Conservation (phyloP, 2,113 vertebrate species). For the Tympanuchus pallidicinctus region DNA sequence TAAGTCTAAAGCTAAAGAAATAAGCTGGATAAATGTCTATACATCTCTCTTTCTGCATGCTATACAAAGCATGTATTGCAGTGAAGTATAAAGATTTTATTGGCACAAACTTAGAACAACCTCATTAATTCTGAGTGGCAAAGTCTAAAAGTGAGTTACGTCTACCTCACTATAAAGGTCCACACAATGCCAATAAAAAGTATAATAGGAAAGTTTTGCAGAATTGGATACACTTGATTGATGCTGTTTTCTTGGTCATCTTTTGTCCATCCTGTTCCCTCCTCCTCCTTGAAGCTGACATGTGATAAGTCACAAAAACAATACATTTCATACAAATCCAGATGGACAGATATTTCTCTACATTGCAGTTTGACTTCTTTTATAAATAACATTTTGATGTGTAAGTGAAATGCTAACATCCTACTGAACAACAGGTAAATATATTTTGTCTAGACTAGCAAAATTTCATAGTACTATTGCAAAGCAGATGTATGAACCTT, state of each 20-base stretch:
- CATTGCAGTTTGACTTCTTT: background rate
- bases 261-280: background rate
- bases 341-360: background rate
- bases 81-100: background rate
- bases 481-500: background rate
- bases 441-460: background rate
- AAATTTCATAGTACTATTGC: background rate
- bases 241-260: background rate
- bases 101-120: background rate
- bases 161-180: background rate
- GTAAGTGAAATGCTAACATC: background rate
- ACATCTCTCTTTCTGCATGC: background rate
- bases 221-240: background rate
- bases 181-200: background rate
- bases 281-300: background rate
- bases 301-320: background rate
- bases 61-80: background rate
- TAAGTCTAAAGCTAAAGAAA: constrained; percentile 36
- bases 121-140: background rate
- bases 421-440: background rate
- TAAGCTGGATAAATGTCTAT: background rate
- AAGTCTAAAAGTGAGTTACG: background rate
- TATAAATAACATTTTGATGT: background rate
- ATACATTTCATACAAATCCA: background rate
- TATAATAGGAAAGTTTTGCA: background rate